A percentile compares a stretch with the other conserved stretches of the same genome.
Conservation (phyloP, 2,113 vertebrate species). For the Colius striatus region DNA sequence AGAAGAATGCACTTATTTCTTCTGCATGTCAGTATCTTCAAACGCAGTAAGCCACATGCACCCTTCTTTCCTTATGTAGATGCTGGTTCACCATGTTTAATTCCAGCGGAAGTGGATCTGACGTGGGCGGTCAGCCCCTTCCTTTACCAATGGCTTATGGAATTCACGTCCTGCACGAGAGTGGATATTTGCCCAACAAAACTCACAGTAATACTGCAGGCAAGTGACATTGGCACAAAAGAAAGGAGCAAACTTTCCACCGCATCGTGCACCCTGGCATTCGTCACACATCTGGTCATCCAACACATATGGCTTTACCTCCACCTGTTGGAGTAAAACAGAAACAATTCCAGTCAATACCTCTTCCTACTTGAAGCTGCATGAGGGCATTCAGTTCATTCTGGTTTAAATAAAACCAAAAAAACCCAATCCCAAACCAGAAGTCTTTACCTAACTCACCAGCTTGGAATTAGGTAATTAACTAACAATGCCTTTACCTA, state of each 20-base stretch:
- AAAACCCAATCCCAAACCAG: not conserved
- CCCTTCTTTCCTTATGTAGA: slow-evolving; percentile 78
- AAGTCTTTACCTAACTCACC: no score
- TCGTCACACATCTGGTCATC: slow-evolving; percentile 98
- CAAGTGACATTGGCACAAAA: slow-evolving; percentile 99
- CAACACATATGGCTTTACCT: slow-evolving; percentile 98
- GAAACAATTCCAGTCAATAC: not conserved
- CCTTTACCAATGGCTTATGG: slow-evolving; percentile 98
- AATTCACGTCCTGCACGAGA: slow-evolving; percentile 97
- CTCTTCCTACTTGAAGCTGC: not conserved
- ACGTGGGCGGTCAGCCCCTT: slow-evolving; percentile 95
- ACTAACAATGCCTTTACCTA: not conserved
- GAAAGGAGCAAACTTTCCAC: slow-evolving; percentile 96
- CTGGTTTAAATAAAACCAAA: not conserved
- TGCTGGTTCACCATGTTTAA: slow-evolving; percentile 78
- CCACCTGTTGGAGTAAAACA: slow-evolving; percentile 80
- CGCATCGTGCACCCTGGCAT: slow-evolving; percentile 95
- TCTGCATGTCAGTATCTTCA: slow-evolving; percentile 82
- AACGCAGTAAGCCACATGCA: slow-evolving; percentile 85
- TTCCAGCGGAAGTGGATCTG: slow-evolving; percentile 99
- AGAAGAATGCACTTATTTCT: slow-evolving; percentile 91
- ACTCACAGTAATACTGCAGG: slow-evolving; percentile 99
- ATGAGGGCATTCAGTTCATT: not conserved
- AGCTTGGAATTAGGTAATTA: no score
- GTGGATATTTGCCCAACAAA: slow-evolving; percentile 99